Base-by-base conservation (phyloP, 2,797 vertebrate genomes). In the Sebastolobus alascanus region DNA sequence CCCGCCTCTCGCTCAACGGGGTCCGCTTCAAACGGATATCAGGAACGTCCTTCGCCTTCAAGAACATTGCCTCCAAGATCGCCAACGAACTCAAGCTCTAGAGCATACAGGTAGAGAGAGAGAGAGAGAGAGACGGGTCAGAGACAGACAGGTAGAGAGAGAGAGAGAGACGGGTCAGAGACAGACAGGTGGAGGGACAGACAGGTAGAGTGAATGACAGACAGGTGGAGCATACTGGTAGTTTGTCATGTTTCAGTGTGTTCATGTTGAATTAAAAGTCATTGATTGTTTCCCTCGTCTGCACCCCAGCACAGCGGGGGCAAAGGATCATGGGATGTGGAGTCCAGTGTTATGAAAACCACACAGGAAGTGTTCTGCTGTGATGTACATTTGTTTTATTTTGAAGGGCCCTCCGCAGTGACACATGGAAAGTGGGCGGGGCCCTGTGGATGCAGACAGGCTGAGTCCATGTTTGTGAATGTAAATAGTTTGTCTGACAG, bases 21-120 rank as follows among this genome's bases (percentile, higher is more conserved):
- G 97, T 98, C 50, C 97, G 97, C 77, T 98, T 98, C 94, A 98
- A 98, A 89, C 95, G 97, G 74, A 98, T 98, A 93, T 98, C 97
- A 6, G 97, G 97, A 65, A 97, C 97, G 8, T 98, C 97, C 78
- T 97, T 97, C 0, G 97, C 97, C 80, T 98, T 98, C 94, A 98
- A 98, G 94, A 97, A 98, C 96, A 97, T 98, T 91, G 97, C 97
- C 72, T 98, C 97, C 85, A 98, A 97, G 92, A 96, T 98, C 77
- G 97, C 97, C 38, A 97, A 98, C 0, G 97, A 98, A 58, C 56
- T 58, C 22, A 14, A 58, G 55, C 25, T 58, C 5, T 58, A 58
- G 55, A 58, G 55, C 10, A 52, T 20, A 52, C 8, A 52, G 18
- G 50, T 52, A 52, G 18, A 52, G 46, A 56, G 6, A 43, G 54